Base-by-base conservation (phyloP, 2,797 vertebrate species). In the Periparus ater region DNA sequence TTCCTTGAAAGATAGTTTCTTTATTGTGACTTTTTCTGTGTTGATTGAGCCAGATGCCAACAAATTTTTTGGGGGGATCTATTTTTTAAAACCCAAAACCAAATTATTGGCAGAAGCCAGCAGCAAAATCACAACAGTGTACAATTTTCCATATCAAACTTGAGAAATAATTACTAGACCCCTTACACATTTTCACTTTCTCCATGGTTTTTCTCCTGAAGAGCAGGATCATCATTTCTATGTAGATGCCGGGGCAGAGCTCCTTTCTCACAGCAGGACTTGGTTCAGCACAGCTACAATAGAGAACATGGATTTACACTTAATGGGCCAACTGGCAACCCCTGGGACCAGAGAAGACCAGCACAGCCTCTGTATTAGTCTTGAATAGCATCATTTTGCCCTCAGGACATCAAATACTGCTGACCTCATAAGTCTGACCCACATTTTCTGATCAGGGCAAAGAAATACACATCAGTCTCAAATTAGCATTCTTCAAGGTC, bases 1-100 rank as follows among this genome's bases (percentile, higher is more conserved):
- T 72, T 73, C 91, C 91, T 75, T 89, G 85, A 95, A 78, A 90
- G 38, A 63, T 50, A 62, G 34, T 75, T 96, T 91, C 85, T 89
- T 95, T 91, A 85, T 93, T 93, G 70, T 57, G 70, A 71, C 44
- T 89, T 88, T 54, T 77, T 80, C 61, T 61, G 65, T 92, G 97
- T 96, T 96, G 86, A 89, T 89, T 86, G 67, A 91, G 65, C 80
- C 84, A 96, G 58, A 92, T 93, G 82, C 89, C 94, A 73, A 80
- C 44, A 87, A 72, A 47, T 90, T 85, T 95, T n/a, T 83, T 92
- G 47, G 13, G 17, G 83, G 83, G 34, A 55, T 85, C 77, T 92
- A 17, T 88, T 96, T 55, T 92, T 96, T 91, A 90, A 95, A 92
- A 95, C 78, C 18, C 0, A 2, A 81, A 60, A 91, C 40, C 70